Evolutionary conservation across 2,113 vertebrate genomes (phyloP), one percentile per base, ranked within the genome.

Genomic region (Nematolebias whitei): DNA sequence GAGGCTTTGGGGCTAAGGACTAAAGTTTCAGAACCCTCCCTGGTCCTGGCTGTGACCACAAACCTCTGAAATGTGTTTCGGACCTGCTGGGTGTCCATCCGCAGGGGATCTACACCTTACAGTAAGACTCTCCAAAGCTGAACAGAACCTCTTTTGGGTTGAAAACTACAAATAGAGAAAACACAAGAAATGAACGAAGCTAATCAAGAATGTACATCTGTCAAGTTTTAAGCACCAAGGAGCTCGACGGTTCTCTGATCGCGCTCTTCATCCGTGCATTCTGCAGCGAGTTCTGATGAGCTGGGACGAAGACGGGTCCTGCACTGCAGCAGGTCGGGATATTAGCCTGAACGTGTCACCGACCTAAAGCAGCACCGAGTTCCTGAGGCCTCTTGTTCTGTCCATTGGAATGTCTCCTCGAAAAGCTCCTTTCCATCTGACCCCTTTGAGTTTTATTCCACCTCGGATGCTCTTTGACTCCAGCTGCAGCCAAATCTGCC

Each of bases 301-400:
- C 68, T 48, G 66, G 72, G 41, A 78, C 72, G 74, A 63, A 67
- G 74, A 80, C 12, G 50, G 81, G 29, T 55, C 73, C 71, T 61
- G 20, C 76, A 61, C 13, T 2, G 59, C 74, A 77, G 76, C 16
- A 39, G 54, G 69, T 57, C 61, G 41, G 64, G 74, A 72, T 79
- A 83, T 84, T 81, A 85, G 68, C 86, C 84, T 76, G 62, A 76
- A 85, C 82, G 72, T 87, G 80, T 85, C 73, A 68, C 80, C 80
- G 74, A 78, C 82, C 85, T 74, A 61, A 65, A 32, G 65, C 5
- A 53, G 85, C 84, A 68, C 82, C 59, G 43, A 82, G 82, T 78
- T 75, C 49, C 63, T 71, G 63, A 69, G 56, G 43, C 60, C 47
- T 78, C 43, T 48, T 65, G 54, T 68, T 65, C 78, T 41, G 44